Evolutionary conservation across 1,140 invertebrate genomes (phyloP), one percentile per base, ranked within the genome.

Genomic region (Lineus longissimus): DNA sequence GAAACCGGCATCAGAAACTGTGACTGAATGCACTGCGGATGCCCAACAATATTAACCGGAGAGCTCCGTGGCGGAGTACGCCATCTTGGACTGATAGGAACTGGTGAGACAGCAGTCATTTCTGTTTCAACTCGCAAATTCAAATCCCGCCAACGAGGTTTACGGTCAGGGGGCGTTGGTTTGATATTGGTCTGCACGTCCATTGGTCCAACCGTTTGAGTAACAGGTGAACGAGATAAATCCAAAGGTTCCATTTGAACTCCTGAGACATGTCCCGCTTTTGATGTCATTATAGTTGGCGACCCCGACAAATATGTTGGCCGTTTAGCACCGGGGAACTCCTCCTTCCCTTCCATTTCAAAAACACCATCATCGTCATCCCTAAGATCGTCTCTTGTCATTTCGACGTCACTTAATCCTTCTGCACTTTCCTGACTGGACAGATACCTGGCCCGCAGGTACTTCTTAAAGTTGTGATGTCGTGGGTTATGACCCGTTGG

Each of bases 381-480:
- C 4, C 33, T 4, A 7, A 36, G 15, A 4, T 36, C 33, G 6
- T 51, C 47, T 51, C 25, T 4, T 9, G 19, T 51, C 47, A 27
- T 51, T 51, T 51, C 47, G 6, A 51, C 47, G n/a, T 51, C 47
- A 27, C 47, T 51, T n/a, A 51, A 51, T 4, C 47, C 47, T 27
- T 51, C 47, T 6, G 47, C 47, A n/a, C 47, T 51, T 51, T 51
- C 47, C 47, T 51, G 47, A 51, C 47, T 51, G 4, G 47, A 51
- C 25, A 51, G 25, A 51, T 51, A 51, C 47, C 47, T 19, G 19
- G 47, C 47, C 25, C 47, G 47, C 25, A 51, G 25, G n/a, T 23
- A 23, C n/a, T 51, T 51, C n/a, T 51, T 51, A 51, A 51, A 51
- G 47, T 27, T 51, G n/a, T 51, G 47, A 51, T 51, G 47, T 27